A percentile compares a stretch with the other conserved stretches of the same genome.
Conservation (phyloP, 2,797 vertebrate species). For the Dromococcyx pavoninus region DNA sequence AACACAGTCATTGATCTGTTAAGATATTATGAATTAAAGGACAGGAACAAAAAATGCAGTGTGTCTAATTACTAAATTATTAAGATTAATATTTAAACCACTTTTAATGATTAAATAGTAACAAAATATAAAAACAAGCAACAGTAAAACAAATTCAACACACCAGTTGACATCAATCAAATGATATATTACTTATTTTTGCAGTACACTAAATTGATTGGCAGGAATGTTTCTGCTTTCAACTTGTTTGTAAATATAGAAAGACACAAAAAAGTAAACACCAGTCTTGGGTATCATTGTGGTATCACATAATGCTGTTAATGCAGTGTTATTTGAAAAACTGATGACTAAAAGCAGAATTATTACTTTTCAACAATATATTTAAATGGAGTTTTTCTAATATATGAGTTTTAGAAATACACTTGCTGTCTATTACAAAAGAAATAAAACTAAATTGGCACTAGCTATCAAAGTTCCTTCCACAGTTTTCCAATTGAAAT, state of each 20-base stretch:
- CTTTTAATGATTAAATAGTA: background rate
- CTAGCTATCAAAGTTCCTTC: background rate
- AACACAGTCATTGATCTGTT: background rate
- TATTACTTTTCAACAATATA: background rate
- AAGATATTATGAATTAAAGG: background rate
- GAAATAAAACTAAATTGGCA: background rate
- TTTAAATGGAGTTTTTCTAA: background rate
- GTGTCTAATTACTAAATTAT: background rate
- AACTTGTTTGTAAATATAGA: background rate
- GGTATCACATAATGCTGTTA: background rate
- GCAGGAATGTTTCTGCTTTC: conserved; percentile 7
- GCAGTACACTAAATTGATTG: conserved; percentile 2
- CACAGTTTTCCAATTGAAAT: background rate
- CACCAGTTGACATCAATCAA: background rate
- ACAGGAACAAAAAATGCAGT: background rate
- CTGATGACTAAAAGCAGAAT: background rate
- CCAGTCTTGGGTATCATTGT: background rate
- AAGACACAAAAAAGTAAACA: background rate
- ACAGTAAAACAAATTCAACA: background rate
- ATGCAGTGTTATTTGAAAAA: background rate
- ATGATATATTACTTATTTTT: background rate
- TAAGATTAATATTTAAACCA: background rate
- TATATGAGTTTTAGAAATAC: background rate
- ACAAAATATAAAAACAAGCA: background rate
- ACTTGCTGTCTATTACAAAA: background rate